These are phyloP conservation scores for Catharus bicknelli DNA, from an alignment of 2,113 vertebrate species.

Conservation along the genomic window DNA sequence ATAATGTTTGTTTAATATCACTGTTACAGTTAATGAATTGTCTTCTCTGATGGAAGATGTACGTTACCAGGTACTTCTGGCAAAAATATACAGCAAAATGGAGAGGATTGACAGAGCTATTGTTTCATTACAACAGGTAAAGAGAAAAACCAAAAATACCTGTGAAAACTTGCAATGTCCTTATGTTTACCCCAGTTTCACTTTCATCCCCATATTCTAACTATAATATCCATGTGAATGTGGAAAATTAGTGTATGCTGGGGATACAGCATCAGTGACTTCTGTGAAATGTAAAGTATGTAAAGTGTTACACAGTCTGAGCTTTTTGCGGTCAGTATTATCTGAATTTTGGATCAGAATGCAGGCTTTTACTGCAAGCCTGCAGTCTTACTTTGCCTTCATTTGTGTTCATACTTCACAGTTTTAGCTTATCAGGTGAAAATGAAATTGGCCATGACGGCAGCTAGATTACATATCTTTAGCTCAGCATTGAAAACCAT, in stretches of 20 bases:
- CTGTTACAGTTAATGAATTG: slow-evolving; percentile 83
- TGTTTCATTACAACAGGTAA: slow-evolving; percentile 86
- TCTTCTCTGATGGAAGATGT: slow-evolving; percentile 86
- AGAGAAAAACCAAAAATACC: not conserved
- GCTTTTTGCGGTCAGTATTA: not conserved
- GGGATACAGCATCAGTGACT: not conserved
- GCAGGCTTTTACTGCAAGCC: not conserved
- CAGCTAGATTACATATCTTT: not conserved
- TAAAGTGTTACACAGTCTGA: not conserved
- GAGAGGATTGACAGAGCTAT: slow-evolving; percentile 84
- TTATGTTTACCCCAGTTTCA: not conserved
- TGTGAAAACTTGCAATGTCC: not conserved
- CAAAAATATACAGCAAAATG: slow-evolving; percentile 91
- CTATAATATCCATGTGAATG: not conserved
- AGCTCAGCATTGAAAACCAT: not conserved
- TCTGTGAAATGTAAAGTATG: not conserved
- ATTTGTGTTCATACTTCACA: not conserved
- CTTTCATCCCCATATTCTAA: not conserved
- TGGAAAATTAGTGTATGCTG: not conserved
- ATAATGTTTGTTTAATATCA: not conserved
- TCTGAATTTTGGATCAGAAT: not conserved
- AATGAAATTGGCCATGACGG: not conserved
- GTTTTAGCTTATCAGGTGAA: not conserved
- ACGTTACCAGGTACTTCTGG: slow-evolving; percentile 87
- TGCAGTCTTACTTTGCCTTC: not conserved